Conservation (phyloP, 1,140 invertebrate genomes). For the Drosophila novamexicana region DNA sequence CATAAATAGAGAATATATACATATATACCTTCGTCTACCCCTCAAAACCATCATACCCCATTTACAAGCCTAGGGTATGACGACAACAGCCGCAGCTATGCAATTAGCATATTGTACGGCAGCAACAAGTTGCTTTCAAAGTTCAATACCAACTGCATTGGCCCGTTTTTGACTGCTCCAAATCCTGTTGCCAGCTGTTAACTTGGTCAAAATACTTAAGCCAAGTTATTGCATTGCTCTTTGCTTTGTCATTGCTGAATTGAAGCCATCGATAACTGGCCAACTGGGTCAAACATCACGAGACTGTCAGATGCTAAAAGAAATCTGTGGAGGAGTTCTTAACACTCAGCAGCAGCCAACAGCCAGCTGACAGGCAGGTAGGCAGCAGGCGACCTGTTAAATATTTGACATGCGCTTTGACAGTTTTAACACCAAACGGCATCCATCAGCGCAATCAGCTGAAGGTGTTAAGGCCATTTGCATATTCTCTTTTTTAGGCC, state of each 20-base stretch:
- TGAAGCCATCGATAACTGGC: conserved; percentile 12
- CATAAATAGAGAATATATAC: too few species aligned
- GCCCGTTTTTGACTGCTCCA: conserved; percentile 36
- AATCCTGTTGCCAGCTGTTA: conserved; percentile 55
- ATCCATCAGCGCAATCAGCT: conserved; percentile 38
- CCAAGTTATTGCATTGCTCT: conserved; percentile 28
- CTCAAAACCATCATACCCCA: too few species aligned
- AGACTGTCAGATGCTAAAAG: conserved; percentile 47
- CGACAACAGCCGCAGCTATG: conserved; percentile 34
- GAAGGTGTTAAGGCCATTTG: conserved; percentile 38
- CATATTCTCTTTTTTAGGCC: conserved; percentile 18
- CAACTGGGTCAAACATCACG: conserved; percentile 74
- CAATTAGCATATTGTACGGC: conserved; percentile 67
- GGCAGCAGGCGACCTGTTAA: conserved; percentile 21
- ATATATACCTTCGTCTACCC: too few species aligned
- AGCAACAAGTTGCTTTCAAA: conserved; percentile 42
- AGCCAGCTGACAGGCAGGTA: not conserved
- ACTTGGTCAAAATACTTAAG: conserved; percentile 73
- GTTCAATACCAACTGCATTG: conserved; percentile 62
- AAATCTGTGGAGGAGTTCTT: conserved; percentile 62
- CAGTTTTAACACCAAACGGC: conserved; percentile 40
- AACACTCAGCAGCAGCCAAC: conserved; percentile 31
- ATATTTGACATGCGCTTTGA: conserved; percentile 69
- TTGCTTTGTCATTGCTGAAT: conserved; percentile 38
- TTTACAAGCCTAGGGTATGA: not conserved